Conservation (phyloP, 1,140 invertebrate genomes). For the Olivierus martensii region DNA sequence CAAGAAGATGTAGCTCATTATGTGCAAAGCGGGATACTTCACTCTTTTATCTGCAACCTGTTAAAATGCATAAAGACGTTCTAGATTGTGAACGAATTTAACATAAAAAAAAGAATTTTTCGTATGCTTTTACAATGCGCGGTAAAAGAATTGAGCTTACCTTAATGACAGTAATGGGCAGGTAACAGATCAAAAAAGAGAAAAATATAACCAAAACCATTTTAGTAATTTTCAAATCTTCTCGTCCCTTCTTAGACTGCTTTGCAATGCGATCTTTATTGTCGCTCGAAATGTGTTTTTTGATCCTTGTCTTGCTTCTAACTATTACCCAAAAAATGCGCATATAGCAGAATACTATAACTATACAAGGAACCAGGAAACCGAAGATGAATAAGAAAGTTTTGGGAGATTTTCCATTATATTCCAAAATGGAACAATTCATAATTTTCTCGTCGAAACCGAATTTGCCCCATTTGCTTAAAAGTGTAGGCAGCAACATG, state of each 20-base stretch:
- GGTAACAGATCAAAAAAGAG: slow-evolving; percentile 64
- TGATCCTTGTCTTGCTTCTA: neutral
- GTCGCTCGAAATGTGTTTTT: slow-evolving; percentile 21
- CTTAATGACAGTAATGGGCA: slow-evolving; percentile 71
- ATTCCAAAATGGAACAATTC: slow-evolving; percentile 34
- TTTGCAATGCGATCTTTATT: neutral
- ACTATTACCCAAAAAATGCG: neutral
- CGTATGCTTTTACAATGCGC: too few species aligned
- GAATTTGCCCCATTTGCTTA: slow-evolving; percentile 65
- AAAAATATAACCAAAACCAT: slow-evolving; percentile 72
- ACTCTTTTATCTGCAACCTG: neutral
- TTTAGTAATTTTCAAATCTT: slow-evolving; percentile 45
- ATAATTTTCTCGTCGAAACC: slow-evolving; percentile 43
- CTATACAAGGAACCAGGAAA: slow-evolving; percentile 60
- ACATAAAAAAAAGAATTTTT: too few species aligned
- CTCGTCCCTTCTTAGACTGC: neutral
- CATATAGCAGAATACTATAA: slow-evolving; percentile 61
- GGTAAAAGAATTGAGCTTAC: slow-evolving; percentile 35
- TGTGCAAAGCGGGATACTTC: slow-evolving; percentile 50
- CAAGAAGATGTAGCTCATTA: slow-evolving; percentile 39
- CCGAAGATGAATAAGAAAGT: slow-evolving; percentile 68
- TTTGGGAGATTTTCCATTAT: slow-evolving; percentile 54
- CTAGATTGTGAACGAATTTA: too few species aligned
- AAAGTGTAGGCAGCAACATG: slow-evolving; percentile 53
- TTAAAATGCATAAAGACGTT: neutral